Percentiles rank a stretch among this genome's conserved stretches.
Conservation (phyloP, 2,888 invertebrate species). For the Trypoxylon attenuatum region DNA sequence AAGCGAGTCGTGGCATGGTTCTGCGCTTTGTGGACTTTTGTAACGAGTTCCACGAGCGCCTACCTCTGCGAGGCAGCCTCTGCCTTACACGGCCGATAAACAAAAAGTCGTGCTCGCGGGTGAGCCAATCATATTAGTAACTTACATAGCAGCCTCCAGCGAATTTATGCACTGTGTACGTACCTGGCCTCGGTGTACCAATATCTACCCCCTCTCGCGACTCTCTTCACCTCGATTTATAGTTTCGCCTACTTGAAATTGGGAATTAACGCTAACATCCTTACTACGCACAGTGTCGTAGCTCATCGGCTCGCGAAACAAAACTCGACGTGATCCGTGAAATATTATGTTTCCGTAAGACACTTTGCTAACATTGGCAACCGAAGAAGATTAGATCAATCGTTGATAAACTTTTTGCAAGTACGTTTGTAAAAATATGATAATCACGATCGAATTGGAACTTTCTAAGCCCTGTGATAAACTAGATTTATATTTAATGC, state of each 20-base stretch:
- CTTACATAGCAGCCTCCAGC: conserved; percentile 25
- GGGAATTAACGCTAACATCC: conserved; percentile 34
- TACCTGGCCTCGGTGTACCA: conserved; percentile 33
- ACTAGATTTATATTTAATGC: too few species aligned
- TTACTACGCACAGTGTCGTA: conserved; percentile 20
- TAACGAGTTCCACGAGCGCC: background rate
- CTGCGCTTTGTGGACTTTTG: conserved; percentile 20
- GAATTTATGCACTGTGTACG: conserved; percentile 41
- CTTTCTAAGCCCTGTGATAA: too few species aligned
- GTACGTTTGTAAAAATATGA: too few species aligned
- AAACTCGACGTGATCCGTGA: conserved; percentile 20
- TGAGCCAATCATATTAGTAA: conserved; percentile 33
- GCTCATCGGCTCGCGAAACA: conserved; percentile 4
- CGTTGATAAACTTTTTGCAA: conserved; percentile 2
- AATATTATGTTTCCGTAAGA: conserved; percentile 16
- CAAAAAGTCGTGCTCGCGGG: conserved; percentile 29
- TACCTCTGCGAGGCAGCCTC: conserved; percentile 6
- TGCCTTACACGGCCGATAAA: conserved; percentile 14
- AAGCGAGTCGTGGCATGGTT: too few species aligned
- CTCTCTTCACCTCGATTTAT: conserved; percentile 44
- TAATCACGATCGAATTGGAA: too few species aligned
- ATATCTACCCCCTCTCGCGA: conserved; percentile 36
- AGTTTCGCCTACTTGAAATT: conserved; percentile 48
- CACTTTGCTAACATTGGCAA: background rate
- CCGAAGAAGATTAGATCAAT: background rate